Conservation (phyloP, 2,113 vertebrate species). For the Dicentrarchus labrax region DNA sequence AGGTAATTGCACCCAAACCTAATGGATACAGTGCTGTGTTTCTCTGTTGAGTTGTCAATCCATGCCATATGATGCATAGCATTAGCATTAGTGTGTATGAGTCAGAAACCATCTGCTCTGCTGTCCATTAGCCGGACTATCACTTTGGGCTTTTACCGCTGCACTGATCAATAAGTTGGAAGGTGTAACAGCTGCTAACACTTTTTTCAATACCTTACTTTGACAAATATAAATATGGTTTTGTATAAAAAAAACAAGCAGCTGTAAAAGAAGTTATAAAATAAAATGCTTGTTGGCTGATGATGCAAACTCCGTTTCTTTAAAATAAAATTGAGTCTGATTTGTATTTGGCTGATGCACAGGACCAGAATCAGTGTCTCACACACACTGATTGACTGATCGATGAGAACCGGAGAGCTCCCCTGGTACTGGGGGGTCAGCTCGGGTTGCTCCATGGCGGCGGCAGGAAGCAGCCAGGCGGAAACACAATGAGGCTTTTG, state of each 20-base stretch:
- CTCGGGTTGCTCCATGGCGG: conserved; percentile 61
- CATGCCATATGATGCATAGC: no score
- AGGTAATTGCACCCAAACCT: no score
- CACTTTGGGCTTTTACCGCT: neutral
- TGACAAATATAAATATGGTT: neutral
- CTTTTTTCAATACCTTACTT: neutral
- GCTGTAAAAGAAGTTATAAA: no score
- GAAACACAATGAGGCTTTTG: conserved; percentile 54
- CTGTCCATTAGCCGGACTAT: neutral
- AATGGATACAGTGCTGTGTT: no score
- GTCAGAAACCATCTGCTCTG: neutral
- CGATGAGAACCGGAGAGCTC: conserved; percentile 55
- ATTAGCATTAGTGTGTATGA: neutral
- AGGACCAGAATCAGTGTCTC: neutral
- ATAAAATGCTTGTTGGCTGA: neutral
- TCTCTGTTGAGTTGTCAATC: no score
- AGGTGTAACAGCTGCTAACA: neutral
- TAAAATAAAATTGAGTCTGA: neutral
- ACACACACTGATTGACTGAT: conserved; percentile 15
- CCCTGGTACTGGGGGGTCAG: conserved; percentile 40
- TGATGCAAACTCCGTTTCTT: neutral
- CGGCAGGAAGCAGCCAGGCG: conserved; percentile 42
- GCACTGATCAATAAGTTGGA: neutral
- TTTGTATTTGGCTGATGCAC: neutral
- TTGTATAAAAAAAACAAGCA: no score